Evolutionary conservation across 53 echinoderm and acorn worm genomes (phyloP).

Genomic region (Paracentrotus lividus): DNA sequence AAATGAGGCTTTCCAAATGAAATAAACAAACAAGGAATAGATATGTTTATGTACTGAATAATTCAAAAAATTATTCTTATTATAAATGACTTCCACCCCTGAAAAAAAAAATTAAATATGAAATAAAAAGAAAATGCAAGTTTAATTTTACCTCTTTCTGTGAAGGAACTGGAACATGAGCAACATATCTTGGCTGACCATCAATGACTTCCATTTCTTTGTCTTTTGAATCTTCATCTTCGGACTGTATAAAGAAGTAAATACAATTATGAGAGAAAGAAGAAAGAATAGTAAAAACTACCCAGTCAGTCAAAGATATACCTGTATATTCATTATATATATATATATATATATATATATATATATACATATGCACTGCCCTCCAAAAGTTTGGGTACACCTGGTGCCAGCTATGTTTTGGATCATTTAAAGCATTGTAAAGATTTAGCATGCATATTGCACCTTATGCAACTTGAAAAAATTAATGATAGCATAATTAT

Average conservation of each 20-base stretch:
- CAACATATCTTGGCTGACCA: constrained; percentile 96
- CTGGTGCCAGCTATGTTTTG: too few species aligned
- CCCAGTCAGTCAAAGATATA: not conserved
- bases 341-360: not conserved
- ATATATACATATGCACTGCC: too few species aligned
- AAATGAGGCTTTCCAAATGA: too few species aligned
- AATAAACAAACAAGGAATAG: too few species aligned
- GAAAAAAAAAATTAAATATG: not conserved
- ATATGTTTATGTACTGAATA: too few species aligned
- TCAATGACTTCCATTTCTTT: constrained; percentile 79
- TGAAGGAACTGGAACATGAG: constrained; percentile 98
- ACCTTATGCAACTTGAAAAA: too few species aligned
- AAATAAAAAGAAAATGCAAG: not conserved
- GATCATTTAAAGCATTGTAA: too few species aligned
- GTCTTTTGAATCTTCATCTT: constrained; percentile 75
- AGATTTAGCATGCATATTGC: not conserved
- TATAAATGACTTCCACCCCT: too few species aligned
- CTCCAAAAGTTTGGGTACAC: too few species aligned
- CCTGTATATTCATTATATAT: not conserved
- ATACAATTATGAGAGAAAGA: not conserved
- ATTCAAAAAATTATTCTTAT: too few species aligned
- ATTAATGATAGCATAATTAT: too few species aligned
- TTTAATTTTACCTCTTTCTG: constrained; percentile 88
- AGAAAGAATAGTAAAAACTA: not conserved
- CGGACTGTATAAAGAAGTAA: constrained; percentile 68